phyloP scores from a whole-genome alignment of 53 echinoderm and acorn worm genomes.

The Luidia sarsii region DNA sequence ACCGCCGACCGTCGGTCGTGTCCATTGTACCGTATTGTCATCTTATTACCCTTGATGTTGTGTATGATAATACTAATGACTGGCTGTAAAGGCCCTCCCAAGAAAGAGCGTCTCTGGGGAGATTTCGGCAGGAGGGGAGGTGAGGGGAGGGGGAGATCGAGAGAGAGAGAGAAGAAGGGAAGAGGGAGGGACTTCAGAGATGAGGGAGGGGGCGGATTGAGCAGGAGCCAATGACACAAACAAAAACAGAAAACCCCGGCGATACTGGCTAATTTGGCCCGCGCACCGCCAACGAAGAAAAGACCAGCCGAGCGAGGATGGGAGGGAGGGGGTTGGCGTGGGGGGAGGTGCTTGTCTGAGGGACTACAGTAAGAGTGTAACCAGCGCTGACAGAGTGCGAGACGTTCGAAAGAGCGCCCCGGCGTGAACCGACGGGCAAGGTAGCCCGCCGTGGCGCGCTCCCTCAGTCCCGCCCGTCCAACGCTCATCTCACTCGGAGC shows the following conservation, averaged over 20 bases:
- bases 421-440: no score
- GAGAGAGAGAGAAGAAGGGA: not conserved
- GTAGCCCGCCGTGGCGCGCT: no score
- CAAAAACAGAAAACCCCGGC: not conserved
- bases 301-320: slow-evolving; percentile 31
- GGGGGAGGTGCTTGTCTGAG: no score
- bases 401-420: no score
- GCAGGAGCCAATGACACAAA: no score
- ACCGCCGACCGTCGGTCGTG: not conserved
- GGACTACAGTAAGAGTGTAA: no score
- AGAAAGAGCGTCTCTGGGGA: slow-evolving; percentile 13
- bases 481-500: no score
- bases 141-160: no score
- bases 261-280: slow-evolving; percentile 36
- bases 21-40: slow-evolving; percentile 23
- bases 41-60: slow-evolving; percentile 48
- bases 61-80: slow-evolving; percentile 37
- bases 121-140: not conserved
- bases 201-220: not conserved
- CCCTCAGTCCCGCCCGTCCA: no score
- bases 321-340: no score
- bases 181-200: slow-evolving; percentile 6
- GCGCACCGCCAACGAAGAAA: no score
- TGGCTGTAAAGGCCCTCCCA: slow-evolving; percentile 9
- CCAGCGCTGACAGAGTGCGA: no score